A percentile compares a stretch with the other conserved stretches of the same genome.
These are phyloP conservation scores for Pseudotriccus pelzelni DNA, from an alignment of 2,797 vertebrate genomes.

Conservation along the genomic window DNA sequence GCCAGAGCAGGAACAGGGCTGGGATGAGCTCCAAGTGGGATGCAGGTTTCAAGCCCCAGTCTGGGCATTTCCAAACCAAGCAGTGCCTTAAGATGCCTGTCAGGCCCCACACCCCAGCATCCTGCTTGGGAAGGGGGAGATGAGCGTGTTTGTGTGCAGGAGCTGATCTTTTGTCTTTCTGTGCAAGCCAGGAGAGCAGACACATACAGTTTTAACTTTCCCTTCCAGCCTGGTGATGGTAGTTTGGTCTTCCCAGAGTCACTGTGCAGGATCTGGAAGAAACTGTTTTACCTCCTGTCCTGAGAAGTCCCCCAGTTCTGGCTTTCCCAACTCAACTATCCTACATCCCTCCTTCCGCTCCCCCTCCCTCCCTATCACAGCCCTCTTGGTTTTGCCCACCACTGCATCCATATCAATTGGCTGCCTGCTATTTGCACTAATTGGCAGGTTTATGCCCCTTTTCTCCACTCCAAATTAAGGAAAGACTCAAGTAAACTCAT, in stretches of 20 bases:
- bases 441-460: neutral
- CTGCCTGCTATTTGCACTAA: fast-evolving
- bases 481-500: neutral
- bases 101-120: neutral
- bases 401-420: neutral
- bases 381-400: neutral
- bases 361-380: neutral
- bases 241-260: neutral
- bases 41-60: neutral
- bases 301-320: neutral
- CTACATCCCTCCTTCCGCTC: neutral
- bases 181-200: neutral
- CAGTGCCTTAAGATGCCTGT: neutral
- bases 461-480: neutral
- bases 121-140: neutral
- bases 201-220: neutral
- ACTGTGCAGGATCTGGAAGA: fast-evolving
- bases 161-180: neutral
- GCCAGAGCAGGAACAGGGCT: neutral
- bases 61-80: neutral
- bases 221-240: neutral
- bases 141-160: fast-evolving
- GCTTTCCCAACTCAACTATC: neutral
- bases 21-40: neutral
- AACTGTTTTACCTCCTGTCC: neutral